Base-by-base conservation (phyloP, 2,888 invertebrate genomes). In the Acleris holmiana region DNA sequence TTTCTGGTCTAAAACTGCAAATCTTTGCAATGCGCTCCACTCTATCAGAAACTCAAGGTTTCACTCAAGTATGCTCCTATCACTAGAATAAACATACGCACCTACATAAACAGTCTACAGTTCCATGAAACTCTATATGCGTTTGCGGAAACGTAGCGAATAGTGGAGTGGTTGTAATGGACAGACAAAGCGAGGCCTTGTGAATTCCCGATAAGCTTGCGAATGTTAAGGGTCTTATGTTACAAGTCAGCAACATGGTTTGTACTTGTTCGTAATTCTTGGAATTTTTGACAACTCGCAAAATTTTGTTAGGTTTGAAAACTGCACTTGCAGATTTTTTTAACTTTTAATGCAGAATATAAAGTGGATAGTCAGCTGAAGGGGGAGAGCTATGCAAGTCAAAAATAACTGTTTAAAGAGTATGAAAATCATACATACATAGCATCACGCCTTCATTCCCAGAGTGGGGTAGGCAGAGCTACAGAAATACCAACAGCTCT, bases 181-280 rank as follows among this genome's bases (percentile, higher is more conserved):
- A 29, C 64, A 64, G 64, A 64, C 58, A 64, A 54, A 18, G 64
- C 48, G 63, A 58, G 46, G 47, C 58, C 58, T 64, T 58, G 17
- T 58, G 41, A 5, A 23, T 10, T 13, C 4, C 1, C 17, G 21
- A 21, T n/a, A 17, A 23, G 8, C 3, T 15, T 7, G 10, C 6
- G 23, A 35, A 4, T 13, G 35, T 13, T 13, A 13, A 35, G 13
- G 46, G 47, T 47, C 47, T 47, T 10, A 47, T 13, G 47, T 47
- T 47, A 19, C 17, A 47, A 47, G 47, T 7, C 6, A 19, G 19
- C 47, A 17, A 17, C 18, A 47, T 19, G 7, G 17, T 47, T 13
- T 19, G 18, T 13, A 35, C n/a, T n/a, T n/a, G 13, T 13, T 35
- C 35, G 35, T 35, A n/a, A n/a, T n/a, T n/a, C n/a, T n/a, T n/a